Base-by-base conservation (phyloP, 2,797 vertebrate species). In the Cossypha dichroa region DNA sequence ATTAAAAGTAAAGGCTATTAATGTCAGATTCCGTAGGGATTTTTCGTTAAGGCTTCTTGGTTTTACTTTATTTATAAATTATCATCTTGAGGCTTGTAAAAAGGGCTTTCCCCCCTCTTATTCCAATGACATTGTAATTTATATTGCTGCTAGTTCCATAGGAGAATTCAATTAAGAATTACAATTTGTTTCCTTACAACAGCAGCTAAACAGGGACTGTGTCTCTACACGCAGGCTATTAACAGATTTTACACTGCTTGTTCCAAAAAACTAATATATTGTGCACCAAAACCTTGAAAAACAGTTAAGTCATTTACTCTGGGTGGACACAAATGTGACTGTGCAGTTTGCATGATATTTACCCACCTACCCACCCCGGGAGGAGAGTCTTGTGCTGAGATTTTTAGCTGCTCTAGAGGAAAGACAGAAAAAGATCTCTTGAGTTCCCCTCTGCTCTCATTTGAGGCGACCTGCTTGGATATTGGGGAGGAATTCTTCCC, bases 21-120 rank as follows among this genome's bases (percentile, higher is more conserved):
- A 94, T 94, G 87, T 72, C 13, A 1, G 66, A 94, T 84, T 94
- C 96, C 45, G 2, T 6, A 5, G 91, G 79, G 82, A 55, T 83
- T 83, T 88, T 94, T 90, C 1, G 38, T 96, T 94, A 87, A 84
- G 81, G 43, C 46, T 66, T 81, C 87, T 91, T 91, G 81, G 67
- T 58, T 95, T 90, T 72, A 66, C 49, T 87, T 95, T 94, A 93
- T 94, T 94, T 96, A 91, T 90, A 85, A 97, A 96, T 94, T 74
- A 94, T 72, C 84, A 90, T 90, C 78, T 75, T 40, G 43, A 93
- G 79, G 69, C 82, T 93, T 89, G 64, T 94, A 89, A 95, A 95
- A 96, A 86, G 15, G 59, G 45, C 40, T 70, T 76, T 10, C 26
- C 46, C 26, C 22, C 28, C 6, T 23, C 68, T 92, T 66, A 66